Evolutionary conservation across 2,797 vertebrate genomes (phyloP), one percentile per base, ranked within the genome.

Genomic region (Cyclopterus lumpus): DNA sequence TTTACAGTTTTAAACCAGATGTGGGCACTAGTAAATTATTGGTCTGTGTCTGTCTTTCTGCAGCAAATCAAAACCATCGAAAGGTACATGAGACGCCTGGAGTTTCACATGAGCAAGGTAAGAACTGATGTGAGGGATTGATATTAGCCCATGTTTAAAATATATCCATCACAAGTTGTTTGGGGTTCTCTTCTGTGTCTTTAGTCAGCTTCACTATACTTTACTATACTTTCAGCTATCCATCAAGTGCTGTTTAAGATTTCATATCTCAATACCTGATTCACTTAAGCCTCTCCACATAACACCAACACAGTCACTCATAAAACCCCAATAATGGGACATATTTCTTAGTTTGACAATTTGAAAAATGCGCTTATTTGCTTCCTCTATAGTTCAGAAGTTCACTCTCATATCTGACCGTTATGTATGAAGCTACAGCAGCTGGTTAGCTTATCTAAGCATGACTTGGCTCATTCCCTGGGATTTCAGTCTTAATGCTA

Each of bases 81-180:
- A 86, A 92, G 98, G 77, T 99, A 98, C 91, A 97, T 98, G 94
- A 95, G 98, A 80, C 96, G 97, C 65, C 94, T 99, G 92, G 98
- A 99, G 93, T 99, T 99, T 88, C 98, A 99, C 92, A 98, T 99
- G 62, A 99, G 98, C 91, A 98, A 99, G 97, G 98, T 99, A 95
- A 82, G 79, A 49, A 2, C 46, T 46, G 18, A 4, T 42, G 32
- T 60, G 40, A 30, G 10, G 6, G 30, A 28, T 42, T 54, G 28
- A 36, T 46, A 49, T 48, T 26, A 58, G 38, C 28, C 1, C 5
- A 4, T 28, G 20, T 4, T 49, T 51, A 49, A 0, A 38, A 54
- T 40, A 3, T 48, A 10, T 26, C 6, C 14, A 18, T 16, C 22
- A 36, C 10, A 10, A 11, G 10, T 49, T 26, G 53, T 73, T n/a